Evolutionary conservation across 64 coral and sea anemone genomes (phyloP), one percentile per base, ranked within the genome.

Genomic region (Platygyra sinensis): DNA sequence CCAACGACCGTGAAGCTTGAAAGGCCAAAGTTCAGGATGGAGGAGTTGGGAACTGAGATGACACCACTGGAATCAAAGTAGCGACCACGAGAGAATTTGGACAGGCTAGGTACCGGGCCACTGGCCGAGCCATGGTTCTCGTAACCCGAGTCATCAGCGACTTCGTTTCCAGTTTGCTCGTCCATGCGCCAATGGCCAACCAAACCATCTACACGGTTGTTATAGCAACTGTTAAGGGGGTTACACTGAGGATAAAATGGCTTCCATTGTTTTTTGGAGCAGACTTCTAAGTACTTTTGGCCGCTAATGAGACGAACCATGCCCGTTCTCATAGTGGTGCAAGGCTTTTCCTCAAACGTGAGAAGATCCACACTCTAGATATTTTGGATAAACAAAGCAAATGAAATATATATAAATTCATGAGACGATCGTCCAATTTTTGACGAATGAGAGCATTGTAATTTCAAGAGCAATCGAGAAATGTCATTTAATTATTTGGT

Each of bases 121-220:
- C 65, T 61, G 20, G 92, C 77, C 18, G 57, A 89, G 32, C 75
- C 86, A 20, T 94, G 92, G 51, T 94, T 87, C 36, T 89, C 92
- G 32, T 89, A 59, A 19, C 92, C 92, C 10, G 92, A 94, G 60
- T 89, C 92, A 62, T 94, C 92, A 36, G 76, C 92, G 24, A 94
- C 72, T 38, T 82, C 5, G 73, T 28, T 71, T 24, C 92, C 87
- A 17, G 80, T 89, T 52, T 94, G 79, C 63, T 94, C 92, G 73
- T 94, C 72, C 92, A 94, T 94, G 46, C 71, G 86, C 92, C 92
- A 94, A 24, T 94, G 87, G 7, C 87, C 92, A 76, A 94, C 50
- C 60, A 29, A 52, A 30, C 5, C 15, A 51, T 18, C 5, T 18
- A 77, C 22, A 50, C 74, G 33, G 65, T n/a, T 69, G 65, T 69